phyloP scores from a whole-genome alignment of 2,888 invertebrate species.

The Oxycera nigricornis region DNA sequence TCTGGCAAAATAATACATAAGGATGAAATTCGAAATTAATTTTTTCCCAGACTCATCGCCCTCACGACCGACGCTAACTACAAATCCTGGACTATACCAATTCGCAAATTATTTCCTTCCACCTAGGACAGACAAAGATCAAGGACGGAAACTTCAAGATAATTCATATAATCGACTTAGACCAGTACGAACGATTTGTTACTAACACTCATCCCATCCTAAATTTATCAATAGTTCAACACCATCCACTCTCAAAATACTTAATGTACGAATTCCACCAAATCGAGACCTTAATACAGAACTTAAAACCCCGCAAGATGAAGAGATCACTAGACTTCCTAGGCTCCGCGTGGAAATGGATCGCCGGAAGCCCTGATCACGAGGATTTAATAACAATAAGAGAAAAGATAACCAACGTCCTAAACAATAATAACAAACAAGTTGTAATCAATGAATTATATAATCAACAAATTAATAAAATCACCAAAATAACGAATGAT shows the following conservation, averaged over 20 bases:
- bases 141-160: slow-evolving; percentile 7
- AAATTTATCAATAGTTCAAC: background rate
- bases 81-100: slow-evolving; percentile 16
- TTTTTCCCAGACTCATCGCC: slow-evolving; percentile 1
- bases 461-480: too few species aligned
- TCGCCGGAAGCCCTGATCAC: slow-evolving; percentile 14
- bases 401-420: background rate
- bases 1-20: slow-evolving; percentile 43
- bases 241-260: background rate
- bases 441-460: too few species aligned
- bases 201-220: slow-evolving; percentile 5
- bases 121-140: background rate
- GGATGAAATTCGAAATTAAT: slow-evolving; percentile 35
- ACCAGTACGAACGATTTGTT: slow-evolving; percentile 16
- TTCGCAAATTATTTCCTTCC: background rate
- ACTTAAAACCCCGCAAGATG: background rate
- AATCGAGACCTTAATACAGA: background rate
- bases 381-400: background rate
- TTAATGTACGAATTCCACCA: background rate
- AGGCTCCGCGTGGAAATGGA: background rate
- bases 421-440: too few species aligned
- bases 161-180: slow-evolving; percentile 11
- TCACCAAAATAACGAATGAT: slow-evolving; percentile 12
- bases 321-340: background rate
- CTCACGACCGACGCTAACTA: background rate